These are phyloP conservation scores for Jacana jacana DNA, from an alignment of 2,113 vertebrate genomes.

Conservation along the genomic window DNA sequence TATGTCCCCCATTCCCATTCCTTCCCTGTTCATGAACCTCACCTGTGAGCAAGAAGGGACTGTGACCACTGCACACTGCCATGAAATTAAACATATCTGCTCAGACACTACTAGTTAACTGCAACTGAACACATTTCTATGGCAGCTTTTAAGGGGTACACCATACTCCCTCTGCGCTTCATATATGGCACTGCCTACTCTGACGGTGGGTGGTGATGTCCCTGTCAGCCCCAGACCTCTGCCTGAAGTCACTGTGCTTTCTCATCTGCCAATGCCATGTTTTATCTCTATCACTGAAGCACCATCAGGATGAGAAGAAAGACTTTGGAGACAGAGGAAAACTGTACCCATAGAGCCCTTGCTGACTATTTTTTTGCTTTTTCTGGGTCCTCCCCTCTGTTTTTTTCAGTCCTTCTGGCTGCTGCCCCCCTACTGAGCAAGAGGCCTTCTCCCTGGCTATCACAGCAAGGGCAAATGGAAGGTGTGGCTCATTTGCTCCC, in stretches of 20 bases:
- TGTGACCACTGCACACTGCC: fast-evolving
- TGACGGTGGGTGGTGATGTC: fast-evolving
- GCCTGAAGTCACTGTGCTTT: not conserved
- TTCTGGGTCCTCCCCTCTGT: not conserved
- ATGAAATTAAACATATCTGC: not conserved
- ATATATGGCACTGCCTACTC: not conserved
- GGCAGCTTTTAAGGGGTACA: not conserved
- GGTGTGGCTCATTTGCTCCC: not conserved
- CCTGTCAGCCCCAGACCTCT: not conserved
- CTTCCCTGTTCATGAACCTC: not conserved
- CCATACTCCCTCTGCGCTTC: not conserved
- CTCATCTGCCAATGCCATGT: fast-evolving
- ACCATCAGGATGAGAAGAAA: not conserved
- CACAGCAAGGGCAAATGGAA: not conserved
- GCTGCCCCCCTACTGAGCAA: not conserved
- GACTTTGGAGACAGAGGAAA: not conserved
- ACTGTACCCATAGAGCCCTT: not conserved
- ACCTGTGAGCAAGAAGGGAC: not conserved
- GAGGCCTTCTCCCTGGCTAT: not conserved
- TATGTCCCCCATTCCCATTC: no score
- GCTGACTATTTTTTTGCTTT: not conserved
- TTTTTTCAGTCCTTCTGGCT: not conserved
- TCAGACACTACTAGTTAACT: not conserved
- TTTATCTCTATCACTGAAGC: not conserved
- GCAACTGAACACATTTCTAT: not conserved